Evolutionary conservation across 1,140 invertebrate species (phyloP).

Genomic region (Hycleus cichorii): DNA sequence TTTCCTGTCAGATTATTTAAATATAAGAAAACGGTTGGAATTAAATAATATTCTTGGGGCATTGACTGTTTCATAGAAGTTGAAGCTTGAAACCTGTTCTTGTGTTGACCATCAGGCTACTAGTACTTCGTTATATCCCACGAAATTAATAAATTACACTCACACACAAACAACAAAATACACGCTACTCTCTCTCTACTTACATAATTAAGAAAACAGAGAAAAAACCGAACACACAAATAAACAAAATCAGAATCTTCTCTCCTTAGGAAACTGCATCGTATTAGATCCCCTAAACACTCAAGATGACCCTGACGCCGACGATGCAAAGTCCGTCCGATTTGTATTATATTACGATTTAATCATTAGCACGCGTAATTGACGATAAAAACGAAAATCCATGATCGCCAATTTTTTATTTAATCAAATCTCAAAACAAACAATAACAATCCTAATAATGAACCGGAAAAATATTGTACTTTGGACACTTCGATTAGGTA

Average conservation of each 20-base stretch:
- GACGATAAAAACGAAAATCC: background rate
- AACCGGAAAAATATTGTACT: too few relatives aligned
- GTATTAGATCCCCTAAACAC: too few relatives aligned
- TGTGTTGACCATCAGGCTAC: conserved; percentile 5
- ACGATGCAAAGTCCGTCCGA: background rate
- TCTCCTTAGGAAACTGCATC: too few relatives aligned
- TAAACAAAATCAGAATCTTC: too few relatives aligned
- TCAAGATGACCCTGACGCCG: too few relatives aligned
- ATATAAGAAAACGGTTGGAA: conserved; percentile 15
- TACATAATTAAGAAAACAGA: too few relatives aligned
- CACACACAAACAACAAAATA: background rate
- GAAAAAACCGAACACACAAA: too few relatives aligned
- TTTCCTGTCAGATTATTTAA: conserved; percentile 21
- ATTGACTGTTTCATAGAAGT: conserved; percentile 18
- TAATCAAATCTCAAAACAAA: too few relatives aligned
- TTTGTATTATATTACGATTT: conserved; percentile 4
- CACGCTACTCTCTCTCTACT: too few relatives aligned
- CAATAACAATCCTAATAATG: too few relatives aligned
- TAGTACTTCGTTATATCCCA: conserved; percentile 7
- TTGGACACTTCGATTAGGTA: too few relatives aligned
- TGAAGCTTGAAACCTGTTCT: conserved; percentile 18
- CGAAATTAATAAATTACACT: conserved; percentile 12
- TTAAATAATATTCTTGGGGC: conserved; percentile 23
- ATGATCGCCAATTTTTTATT: too few relatives aligned
- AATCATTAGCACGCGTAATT: conserved; percentile 1